phyloP scores from a whole-genome alignment of 2,888 invertebrate species.

The Rugalucina vietnamica region DNA sequence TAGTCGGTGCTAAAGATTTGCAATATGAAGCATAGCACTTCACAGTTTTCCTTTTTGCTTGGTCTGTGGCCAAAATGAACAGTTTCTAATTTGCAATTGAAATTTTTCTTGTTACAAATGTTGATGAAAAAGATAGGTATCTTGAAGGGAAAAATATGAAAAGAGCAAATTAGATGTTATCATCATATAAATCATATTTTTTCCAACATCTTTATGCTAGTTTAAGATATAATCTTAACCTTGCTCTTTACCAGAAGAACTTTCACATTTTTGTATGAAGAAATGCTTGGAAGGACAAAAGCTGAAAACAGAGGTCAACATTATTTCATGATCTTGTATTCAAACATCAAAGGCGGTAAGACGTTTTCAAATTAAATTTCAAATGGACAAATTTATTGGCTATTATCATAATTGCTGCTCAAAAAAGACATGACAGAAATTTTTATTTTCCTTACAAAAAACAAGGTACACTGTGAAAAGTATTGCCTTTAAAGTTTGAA shows the following conservation, averaged over 20 bases:
- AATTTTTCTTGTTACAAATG: not conserved
- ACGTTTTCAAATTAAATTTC: not conserved
- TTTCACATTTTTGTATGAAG: not conserved
- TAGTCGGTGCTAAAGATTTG: too few relatives aligned
- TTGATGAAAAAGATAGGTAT: not conserved
- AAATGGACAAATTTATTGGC: not conserved
- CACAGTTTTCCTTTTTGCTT: not conserved
- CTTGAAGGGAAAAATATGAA: not conserved
- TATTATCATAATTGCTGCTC: too few relatives aligned
- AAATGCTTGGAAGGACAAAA: not conserved
- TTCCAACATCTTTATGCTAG: constrained; percentile 12
- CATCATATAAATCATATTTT: constrained; percentile 13
- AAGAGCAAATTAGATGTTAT: constrained; percentile 7
- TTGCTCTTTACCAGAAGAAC: not conserved
- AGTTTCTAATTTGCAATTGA: constrained; percentile 10
- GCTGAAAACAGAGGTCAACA: not conserved
- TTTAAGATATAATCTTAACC: not conserved
- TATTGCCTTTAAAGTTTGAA: too few relatives aligned
- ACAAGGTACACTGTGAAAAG: too few relatives aligned
- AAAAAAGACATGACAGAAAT: too few relatives aligned
- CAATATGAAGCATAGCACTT: too few relatives aligned
- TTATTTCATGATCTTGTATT: too few relatives aligned
- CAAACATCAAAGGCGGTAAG: too few relatives aligned
- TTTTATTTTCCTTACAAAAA: too few relatives aligned
- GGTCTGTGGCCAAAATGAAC: not conserved